Conservation (phyloP, 2,888 invertebrate species). For the Tachina lurida region DNA sequence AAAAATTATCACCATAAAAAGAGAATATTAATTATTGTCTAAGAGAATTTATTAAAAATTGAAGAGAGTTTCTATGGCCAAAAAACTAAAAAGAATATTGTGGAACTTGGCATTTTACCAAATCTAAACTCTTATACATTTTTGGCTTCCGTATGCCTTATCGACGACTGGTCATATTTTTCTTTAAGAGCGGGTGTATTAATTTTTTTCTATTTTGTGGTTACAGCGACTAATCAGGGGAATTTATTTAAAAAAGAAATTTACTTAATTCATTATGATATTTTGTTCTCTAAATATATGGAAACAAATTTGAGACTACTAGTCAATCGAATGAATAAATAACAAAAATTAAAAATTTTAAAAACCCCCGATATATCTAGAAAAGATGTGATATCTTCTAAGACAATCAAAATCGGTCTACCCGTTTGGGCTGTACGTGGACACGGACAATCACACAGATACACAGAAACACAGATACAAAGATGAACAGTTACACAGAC, state of each 20-base stretch:
- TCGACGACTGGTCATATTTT: conserved; percentile 49
- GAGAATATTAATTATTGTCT: background rate
- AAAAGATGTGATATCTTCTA: no score
- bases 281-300: conserved; percentile 43
- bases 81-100: conserved; percentile 14
- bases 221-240: conserved; percentile 4
- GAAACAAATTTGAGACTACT: conserved; percentile 32
- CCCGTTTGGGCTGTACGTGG: no score
- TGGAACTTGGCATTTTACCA: conserved; percentile 54
- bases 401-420: no score
- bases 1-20: conserved; percentile 5
- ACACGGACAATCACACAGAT: no score
- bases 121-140: conserved; percentile 34
- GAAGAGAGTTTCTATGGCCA: conserved; percentile 32
- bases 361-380: no score
- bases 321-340: background rate
- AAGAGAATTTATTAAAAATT: background rate
- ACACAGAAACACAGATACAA: no score
- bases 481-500: no score
- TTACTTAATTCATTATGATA: conserved; percentile 28
- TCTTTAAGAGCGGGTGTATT: conserved; percentile 27
- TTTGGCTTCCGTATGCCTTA: conserved; percentile 62
- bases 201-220: conserved; percentile 23
- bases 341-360: no score
- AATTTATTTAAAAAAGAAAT: conserved; percentile 16